Evolutionary conservation across 2,888 invertebrate species (phyloP), one percentile per base, ranked within the genome.

Genomic region (Amiota communis): DNA sequence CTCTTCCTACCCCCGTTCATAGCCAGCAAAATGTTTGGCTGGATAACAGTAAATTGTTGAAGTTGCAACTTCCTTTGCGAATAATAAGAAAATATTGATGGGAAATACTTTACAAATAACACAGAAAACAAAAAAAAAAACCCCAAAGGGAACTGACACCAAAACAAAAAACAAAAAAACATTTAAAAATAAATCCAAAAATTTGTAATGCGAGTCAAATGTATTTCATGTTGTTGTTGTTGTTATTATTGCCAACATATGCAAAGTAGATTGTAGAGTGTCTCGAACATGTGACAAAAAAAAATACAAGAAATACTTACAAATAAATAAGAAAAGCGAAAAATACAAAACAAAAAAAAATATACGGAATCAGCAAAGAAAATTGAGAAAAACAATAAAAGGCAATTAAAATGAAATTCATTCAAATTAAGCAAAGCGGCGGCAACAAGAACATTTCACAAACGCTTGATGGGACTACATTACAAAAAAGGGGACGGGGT

Each of bases 381-480:
- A 64, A 46, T 13, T 46, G 1, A 64, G 9, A 64, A 67, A 67
- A 20, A 67, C 48, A 67, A 12, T 11, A 20, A 63, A 63, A 63
- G 36, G 17, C 63, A 63, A 63, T 63, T 63, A 63, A 63, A 63
- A 63, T 63, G 63, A 63, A 68, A 68, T 23, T 53, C 67, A 68
- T 68, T 53, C 20, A 68, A 68, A 68, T 68, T 68, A 53, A 68
- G 13, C 53, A n/a, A 59, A 20, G n/a, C 15, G 17, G 23, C 17
- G 23, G 20, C 61, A 61, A 17, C 10, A 17, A 56, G 11, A 59
- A 17, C 8, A 17, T 6, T 59, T 61, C 1, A 10, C 20, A 61
- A 63, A 63, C 6, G 13, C n/a, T 12, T 13, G 1, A 12, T n/a
- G 36, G 8, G 36, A 64, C 36, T 76, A 73, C 74, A 74, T 36